Conservation (phyloP, 2,888 invertebrate species). For the Limnephilus rhombicus region DNA sequence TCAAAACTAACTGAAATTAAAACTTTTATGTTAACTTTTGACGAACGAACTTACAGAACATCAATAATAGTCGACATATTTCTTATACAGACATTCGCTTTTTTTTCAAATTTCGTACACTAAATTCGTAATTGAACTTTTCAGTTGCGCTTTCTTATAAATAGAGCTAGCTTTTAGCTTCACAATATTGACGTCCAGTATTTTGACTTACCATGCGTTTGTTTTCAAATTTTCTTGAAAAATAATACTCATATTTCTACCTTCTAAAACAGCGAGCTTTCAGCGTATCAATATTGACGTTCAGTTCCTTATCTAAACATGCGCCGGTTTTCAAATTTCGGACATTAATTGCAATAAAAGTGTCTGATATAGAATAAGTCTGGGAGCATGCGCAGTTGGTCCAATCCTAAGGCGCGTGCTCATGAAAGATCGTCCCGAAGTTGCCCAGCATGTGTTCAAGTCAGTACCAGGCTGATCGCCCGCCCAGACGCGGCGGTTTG, state of each 20-base stretch:
- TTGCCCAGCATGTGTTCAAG: conserved; percentile 48
- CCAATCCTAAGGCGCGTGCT: conserved; percentile 39
- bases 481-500: conserved; percentile 20
- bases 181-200: not conserved
- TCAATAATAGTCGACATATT: not conserved
- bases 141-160: not conserved
- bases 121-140: not conserved
- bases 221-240: not conserved
- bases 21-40: too few relatives aligned
- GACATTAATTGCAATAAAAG: conserved; percentile 12
- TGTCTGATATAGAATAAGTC: conserved; percentile 24
- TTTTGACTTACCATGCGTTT: not conserved
- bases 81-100: not conserved
- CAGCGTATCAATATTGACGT: not conserved
- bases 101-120: not conserved
- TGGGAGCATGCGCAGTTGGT: conserved; percentile 28
- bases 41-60: too few relatives aligned
- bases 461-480: conserved; percentile 52
- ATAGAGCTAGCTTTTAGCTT: not conserved
- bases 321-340: not conserved
- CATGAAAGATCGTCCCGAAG: conserved; percentile 21
- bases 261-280: not conserved
- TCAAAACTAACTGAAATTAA: too few relatives aligned
- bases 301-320: not conserved
- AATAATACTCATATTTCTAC: not conserved